These are phyloP conservation scores for Drosophila littoralis DNA, from an alignment of 1,140 invertebrate species.

Conservation along the genomic window DNA sequence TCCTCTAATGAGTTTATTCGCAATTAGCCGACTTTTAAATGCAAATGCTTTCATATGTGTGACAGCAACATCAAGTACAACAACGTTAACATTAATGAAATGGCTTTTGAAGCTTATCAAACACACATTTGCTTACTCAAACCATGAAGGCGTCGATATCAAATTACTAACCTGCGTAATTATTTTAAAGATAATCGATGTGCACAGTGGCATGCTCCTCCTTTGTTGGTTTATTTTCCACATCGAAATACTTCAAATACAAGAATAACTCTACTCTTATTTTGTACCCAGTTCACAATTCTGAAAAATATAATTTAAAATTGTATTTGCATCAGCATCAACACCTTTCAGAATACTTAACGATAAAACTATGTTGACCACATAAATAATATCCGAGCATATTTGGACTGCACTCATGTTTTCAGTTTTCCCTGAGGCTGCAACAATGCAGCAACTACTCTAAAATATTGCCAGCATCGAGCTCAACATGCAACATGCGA, in stretches of 20 bases:
- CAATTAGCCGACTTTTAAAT: conserved; percentile 71
- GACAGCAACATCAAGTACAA: conserved; percentile 18
- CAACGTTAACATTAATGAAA: conserved; percentile 27
- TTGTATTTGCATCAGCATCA: background rate
- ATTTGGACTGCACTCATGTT: background rate
- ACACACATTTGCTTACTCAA: conserved; percentile 21
- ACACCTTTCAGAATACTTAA: conserved; percentile 7
- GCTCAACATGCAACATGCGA: conserved; percentile 30
- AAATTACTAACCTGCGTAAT: no score
- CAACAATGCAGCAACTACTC: conserved; percentile 29
- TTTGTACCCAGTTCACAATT: background rate
- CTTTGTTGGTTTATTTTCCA: no score
- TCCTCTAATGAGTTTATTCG: conserved; percentile 71
- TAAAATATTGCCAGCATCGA: conserved; percentile 21
- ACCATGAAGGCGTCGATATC: background rate
- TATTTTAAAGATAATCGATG: no score
- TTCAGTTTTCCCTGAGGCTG: conserved; percentile 3
- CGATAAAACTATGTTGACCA: conserved; percentile 6
- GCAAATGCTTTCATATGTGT: conserved; percentile 42
- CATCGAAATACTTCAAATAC: background rate
- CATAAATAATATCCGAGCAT: conserved; percentile 22
- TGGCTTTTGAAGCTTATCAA: conserved; percentile 41
- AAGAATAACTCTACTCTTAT: background rate
- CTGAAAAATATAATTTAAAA: background rate
- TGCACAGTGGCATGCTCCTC: no score